Evolutionary conservation across 2,797 vertebrate genomes (phyloP).

Genomic region (Danio aesculapii): DNA sequence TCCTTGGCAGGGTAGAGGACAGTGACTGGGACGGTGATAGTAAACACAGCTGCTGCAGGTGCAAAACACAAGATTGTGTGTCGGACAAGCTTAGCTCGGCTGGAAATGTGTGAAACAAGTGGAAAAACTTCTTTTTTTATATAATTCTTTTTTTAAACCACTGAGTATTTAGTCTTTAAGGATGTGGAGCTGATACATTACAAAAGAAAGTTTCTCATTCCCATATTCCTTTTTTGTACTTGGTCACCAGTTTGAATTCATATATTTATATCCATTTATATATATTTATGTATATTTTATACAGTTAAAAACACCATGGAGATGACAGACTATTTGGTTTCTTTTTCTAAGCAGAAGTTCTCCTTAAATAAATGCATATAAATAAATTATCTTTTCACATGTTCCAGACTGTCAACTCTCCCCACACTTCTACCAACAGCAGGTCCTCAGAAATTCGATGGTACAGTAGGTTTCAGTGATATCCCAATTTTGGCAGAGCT

Average conservation of each 20-base stretch:
- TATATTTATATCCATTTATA: conserved; percentile 83
- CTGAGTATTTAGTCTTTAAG: conserved; percentile 59
- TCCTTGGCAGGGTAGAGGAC: conserved; percentile 69
- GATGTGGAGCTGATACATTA: conserved; percentile 67
- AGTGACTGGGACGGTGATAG: conserved; percentile 52
- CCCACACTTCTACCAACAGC: conserved; percentile 65
- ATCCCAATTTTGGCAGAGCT: conserved; percentile 58
- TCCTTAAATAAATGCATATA: conserved; percentile 82
- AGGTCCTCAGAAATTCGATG: conserved; percentile 55
- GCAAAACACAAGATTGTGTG: conserved; percentile 45
- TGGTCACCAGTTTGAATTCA: conserved; percentile 81
- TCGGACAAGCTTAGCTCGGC: conserved; percentile 26
- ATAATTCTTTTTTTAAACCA: conserved; percentile 19
- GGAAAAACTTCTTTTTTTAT: background rate
- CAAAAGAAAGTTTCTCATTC: conserved; percentile 71
- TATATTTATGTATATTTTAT: conserved; percentile 83
- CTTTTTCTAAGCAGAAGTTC: conserved; percentile 79
- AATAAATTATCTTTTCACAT: conserved; percentile 70
- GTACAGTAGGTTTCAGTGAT: conserved; percentile 33
- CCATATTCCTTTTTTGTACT: conserved; percentile 73
- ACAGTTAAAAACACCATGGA: conserved; percentile 86
- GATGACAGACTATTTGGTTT: conserved; percentile 86
- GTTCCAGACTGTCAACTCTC: conserved; percentile 65
- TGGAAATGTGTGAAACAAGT: conserved; percentile 25
- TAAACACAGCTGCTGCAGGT: conserved; percentile 43